Evolutionary conservation across 2,888 invertebrate genomes (phyloP).

Genomic region (Spatulosminthurus flaviceps): DNA sequence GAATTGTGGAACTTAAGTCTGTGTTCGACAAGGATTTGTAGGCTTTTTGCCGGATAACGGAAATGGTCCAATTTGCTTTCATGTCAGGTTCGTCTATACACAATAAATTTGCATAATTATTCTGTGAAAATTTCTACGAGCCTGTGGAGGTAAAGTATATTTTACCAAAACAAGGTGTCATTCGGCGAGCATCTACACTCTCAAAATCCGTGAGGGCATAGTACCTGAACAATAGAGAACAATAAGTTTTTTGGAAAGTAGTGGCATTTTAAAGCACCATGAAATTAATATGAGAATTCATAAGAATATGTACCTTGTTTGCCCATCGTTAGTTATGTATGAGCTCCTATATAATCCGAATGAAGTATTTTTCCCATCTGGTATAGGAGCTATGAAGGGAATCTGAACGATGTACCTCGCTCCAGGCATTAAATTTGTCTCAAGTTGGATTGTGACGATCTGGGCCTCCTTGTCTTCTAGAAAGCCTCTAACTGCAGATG

Average conservation of each 20-base stretch:
- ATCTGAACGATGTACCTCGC: slow-evolving; percentile 19
- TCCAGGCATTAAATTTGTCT: not conserved
- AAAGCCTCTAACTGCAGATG: not conserved
- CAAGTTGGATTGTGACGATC: not conserved
- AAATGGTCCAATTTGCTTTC: slow-evolving; percentile 56
- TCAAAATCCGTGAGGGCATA: slow-evolving; percentile 57
- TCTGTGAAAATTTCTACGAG: too few relatives aligned
- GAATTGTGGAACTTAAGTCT: slow-evolving; percentile 12
- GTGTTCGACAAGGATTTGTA: slow-evolving; percentile 54
- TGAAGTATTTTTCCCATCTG: not conserved
- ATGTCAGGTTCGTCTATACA: slow-evolving; percentile 55
- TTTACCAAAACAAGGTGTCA: slow-evolving; percentile 56
- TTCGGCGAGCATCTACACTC: slow-evolving; percentile 54
- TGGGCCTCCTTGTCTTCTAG: not conserved
- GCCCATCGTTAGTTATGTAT: slow-evolving; percentile 26
- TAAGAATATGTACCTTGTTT: slow-evolving; percentile 19
- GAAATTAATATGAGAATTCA: not conserved
- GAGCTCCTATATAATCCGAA: slow-evolving; percentile 40
- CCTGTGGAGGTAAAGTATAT: not conserved
- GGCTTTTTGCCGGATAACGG: slow-evolving; percentile 47
- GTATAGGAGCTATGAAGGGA: slow-evolving; percentile 20
- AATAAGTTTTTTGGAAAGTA: too few relatives aligned
- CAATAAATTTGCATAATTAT: not conserved
- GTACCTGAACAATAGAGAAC: slow-evolving; percentile 42
- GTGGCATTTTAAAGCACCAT: too few relatives aligned